Percentiles rank a stretch among this genome's conserved stretches.
phyloP scores from a whole-genome alignment of 2,888 invertebrate species.

The Pseudococcus jackbeardsleyi region DNA sequence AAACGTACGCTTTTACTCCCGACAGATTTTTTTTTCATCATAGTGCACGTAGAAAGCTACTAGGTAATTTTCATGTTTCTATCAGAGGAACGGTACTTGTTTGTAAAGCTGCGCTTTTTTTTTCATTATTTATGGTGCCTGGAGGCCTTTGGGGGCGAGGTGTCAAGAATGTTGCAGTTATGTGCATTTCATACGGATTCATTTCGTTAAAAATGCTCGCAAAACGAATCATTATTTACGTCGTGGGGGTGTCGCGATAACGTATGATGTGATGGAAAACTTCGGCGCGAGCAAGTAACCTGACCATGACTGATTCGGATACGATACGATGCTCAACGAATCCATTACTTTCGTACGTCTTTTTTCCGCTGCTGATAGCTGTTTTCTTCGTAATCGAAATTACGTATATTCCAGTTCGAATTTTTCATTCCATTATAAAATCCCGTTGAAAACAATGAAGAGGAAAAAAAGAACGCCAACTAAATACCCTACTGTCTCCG shows the following conservation, averaged over 20 bases:
- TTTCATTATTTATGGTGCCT: conserved; percentile 1
- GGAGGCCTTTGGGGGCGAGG: background rate
- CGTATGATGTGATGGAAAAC: background rate
- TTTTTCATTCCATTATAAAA: background rate
- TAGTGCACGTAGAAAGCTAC: background rate
- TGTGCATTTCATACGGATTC: conserved; percentile 1
- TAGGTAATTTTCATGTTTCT: background rate
- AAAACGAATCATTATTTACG: conserved; percentile 11
- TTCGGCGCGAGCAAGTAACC: background rate
- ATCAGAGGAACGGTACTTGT: background rate
- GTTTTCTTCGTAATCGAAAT: background rate
- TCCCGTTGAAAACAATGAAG: background rate
- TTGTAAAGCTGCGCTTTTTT: background rate
- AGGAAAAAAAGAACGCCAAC: background rate
- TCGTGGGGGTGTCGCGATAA: background rate
- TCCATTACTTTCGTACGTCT: background rate
- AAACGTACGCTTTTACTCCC: background rate
- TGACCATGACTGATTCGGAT: background rate
- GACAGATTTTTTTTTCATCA: background rate
- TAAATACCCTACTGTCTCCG: background rate
- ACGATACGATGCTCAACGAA: background rate
- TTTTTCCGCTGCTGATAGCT: background rate
- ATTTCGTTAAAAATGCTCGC: conserved; percentile 7
- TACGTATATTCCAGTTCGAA: background rate
- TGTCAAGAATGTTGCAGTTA: conserved; percentile 12